These are phyloP conservation scores for Noctua fimbriata DNA, from an alignment of 2,888 invertebrate genomes.

Conservation along the genomic window DNA sequence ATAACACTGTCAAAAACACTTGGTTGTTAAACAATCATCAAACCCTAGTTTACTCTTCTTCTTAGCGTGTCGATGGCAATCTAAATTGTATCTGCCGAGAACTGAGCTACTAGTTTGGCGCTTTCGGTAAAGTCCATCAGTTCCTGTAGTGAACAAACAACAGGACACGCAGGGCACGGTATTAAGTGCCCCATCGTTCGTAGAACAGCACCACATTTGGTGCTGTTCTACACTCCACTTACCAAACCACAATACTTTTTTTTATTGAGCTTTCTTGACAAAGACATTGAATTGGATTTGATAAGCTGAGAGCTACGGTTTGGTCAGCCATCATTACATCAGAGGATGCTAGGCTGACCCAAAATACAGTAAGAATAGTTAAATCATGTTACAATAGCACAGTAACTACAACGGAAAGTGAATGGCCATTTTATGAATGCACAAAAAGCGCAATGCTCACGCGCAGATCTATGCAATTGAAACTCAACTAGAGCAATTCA, in stretches of 20 bases:
- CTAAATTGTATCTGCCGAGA: too few relatives aligned
- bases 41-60: too few relatives aligned
- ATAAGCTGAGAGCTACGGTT: neutral
- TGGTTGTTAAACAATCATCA: neutral
- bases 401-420: slow-evolving; percentile 35
- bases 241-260: too few relatives aligned
- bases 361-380: slow-evolving; percentile 3
- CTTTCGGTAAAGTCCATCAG: too few relatives aligned
- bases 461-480: slow-evolving; percentile 41
- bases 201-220: too few relatives aligned
- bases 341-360: neutral
- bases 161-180: too few relatives aligned
- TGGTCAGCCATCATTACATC: neutral
- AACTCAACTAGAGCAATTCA: slow-evolving; percentile 13
- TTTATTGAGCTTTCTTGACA: neutral
- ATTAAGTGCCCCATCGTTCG: too few relatives aligned
- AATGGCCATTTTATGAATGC: slow-evolving; percentile 22
- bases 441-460: slow-evolving; percentile 18
- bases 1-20: neutral
- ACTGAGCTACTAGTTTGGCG: too few relatives aligned
- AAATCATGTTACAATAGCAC: slow-evolving; percentile 35
- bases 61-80: too few relatives aligned
- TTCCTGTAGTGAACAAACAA: too few relatives aligned
- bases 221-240: too few relatives aligned
- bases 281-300: neutral